Conservation (phyloP, 1,140 invertebrate species). For the Eupeodes corollae region DNA sequence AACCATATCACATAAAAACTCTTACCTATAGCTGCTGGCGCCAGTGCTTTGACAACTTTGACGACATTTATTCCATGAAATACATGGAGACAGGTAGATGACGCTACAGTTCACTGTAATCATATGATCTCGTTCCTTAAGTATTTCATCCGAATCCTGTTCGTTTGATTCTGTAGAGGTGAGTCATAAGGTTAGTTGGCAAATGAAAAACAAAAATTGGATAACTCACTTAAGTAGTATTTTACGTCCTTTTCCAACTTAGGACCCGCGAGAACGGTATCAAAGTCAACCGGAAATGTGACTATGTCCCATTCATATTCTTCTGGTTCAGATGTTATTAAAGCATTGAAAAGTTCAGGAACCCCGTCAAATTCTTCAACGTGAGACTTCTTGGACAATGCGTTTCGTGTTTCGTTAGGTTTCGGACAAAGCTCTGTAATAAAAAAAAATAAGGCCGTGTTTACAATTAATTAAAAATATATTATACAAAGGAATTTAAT, state of each 20-base stretch:
- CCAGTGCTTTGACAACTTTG: constrained; percentile 28
- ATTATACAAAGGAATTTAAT: not conserved
- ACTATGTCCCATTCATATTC: constrained; percentile 56
- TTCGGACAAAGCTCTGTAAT: constrained; percentile 75
- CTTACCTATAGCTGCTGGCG: constrained; percentile 31
- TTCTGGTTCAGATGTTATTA: constrained; percentile 61
- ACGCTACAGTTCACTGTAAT: constrained; percentile 85
- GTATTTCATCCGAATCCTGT: constrained; percentile 21
- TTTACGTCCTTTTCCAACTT: constrained; percentile 30
- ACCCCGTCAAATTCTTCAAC: constrained; percentile 76
- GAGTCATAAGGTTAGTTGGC: not conserved
- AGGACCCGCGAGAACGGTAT: constrained; percentile 32
- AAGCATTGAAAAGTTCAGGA: constrained; percentile 67
- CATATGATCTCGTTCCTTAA: constrained; percentile 36
- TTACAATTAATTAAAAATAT: not conserved
- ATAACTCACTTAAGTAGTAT: constrained; percentile 26
- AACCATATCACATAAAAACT: not conserved
- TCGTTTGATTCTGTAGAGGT: constrained; percentile 20
- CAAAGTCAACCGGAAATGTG: constrained; percentile 66
- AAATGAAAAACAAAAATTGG: not conserved
- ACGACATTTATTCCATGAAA: constrained; percentile 70
- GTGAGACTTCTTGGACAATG: constrained; percentile 68
- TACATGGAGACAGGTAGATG: constrained; percentile 81
- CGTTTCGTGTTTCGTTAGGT: constrained; percentile 56
- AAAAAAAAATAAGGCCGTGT: not conserved